Base-by-base conservation (phyloP, 2,113 vertebrate genomes). In the Prionailurus bengalensis region DNA sequence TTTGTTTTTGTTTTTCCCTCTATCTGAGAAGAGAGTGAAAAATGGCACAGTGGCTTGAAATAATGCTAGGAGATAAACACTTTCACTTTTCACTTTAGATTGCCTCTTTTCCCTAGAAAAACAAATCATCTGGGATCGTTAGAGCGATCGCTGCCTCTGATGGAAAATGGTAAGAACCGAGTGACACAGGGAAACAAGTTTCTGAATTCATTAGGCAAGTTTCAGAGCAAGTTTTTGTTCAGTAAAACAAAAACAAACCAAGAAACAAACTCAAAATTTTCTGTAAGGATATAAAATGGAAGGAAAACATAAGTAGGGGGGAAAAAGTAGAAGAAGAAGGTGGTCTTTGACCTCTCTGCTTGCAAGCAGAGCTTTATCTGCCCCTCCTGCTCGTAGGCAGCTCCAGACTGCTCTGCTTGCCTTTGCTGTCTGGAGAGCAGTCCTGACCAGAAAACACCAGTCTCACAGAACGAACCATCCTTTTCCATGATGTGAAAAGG, bases 11-110 rank as follows among this genome's bases (percentile, higher is more conserved):
- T 39, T 70, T 31, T 5, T 53, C 16, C 71, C 42, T 39, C 58
- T 93, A 53, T 92, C 86, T 71, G 36, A 92, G 65, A 85, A 82
- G 39, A 73, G 61, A 65, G 58, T 89, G 31, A 96, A 94, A 92
- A 97, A 90, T 84, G 73, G n/a, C 53, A 80, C 48, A 13, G 14
- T 61, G 86, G 8, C 70, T 93, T 71, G 53, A 96, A 88, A 82
- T 88, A 70, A 95, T 31, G 21, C n/a, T 14, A 7, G 19, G n/a
- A 91, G 61, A 93, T 55, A 80, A 91, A 82, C 5, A 65, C 66
- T 70, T 85, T 48, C 78, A 16, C 68, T 95, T 95, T 95, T 85
- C 31, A 53, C 55, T 83, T 87, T 36, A 91, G n/a, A 58, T 71
- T 53, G n/a, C 23, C 33, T 53, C 23, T 83, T 91, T 86, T 93